A percentile compares a stretch with the other conserved stretches of the same genome.
Conservation (phyloP, 2,113 vertebrate species). For the Panurus biarmicus region DNA sequence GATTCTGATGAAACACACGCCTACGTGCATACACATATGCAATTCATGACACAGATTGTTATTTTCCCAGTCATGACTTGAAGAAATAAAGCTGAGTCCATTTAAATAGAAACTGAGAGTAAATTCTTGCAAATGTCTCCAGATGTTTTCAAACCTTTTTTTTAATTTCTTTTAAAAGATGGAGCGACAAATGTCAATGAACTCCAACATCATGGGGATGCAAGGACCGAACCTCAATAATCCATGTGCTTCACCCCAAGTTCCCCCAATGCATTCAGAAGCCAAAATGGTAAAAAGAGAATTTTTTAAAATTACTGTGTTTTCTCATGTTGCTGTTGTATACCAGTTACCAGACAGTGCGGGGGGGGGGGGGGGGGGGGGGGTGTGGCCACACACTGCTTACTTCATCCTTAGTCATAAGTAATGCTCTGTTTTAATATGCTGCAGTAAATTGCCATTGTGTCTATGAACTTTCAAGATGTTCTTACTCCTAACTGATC, state of each 20-base stretch:
- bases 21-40: background rate
- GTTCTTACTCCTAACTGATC: background rate
- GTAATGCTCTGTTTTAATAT: background rate
- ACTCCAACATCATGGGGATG: constrained; percentile 96
- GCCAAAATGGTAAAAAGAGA: constrained; percentile 90
- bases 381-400: constrained; percentile 12
- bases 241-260: constrained; percentile 91
- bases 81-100: constrained; percentile 12
- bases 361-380: background rate
- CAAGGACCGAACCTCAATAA: constrained; percentile 90
- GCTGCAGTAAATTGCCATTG: constrained; percentile 34
- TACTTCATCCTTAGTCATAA: constrained; percentile 55
- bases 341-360: background rate
- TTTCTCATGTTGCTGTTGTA: background rate
- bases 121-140: background rate
- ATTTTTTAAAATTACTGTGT: background rate
- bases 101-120: background rate
- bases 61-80: constrained; percentile 19
- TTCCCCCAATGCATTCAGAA: constrained; percentile 96
- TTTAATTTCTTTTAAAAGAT: constrained; percentile 74
- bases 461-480: constrained; percentile 1
- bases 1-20: constrained; percentile 33
- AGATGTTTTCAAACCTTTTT: background rate
- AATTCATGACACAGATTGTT: constrained; percentile 5
- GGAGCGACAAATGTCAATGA: constrained; percentile 99